Evolutionary conservation across 2,113 vertebrate genomes (phyloP).

Genomic region (Morone chrysops): DNA sequence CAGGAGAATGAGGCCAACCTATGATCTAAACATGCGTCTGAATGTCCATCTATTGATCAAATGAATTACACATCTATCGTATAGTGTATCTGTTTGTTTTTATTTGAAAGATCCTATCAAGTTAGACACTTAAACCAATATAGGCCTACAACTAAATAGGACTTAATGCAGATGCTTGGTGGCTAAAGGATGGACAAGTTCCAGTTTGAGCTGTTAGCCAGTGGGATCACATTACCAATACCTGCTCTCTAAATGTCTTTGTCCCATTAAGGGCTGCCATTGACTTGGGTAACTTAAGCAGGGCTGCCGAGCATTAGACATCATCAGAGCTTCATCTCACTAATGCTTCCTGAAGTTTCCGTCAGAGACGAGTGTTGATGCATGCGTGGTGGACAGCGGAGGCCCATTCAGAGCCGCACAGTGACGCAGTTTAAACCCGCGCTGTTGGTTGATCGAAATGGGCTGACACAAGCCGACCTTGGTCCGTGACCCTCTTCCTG

Average conservation of each 20-base stretch:
- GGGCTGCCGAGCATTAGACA: slow-evolving; percentile 56
- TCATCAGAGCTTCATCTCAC: slow-evolving; percentile 54
- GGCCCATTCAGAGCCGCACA: not conserved
- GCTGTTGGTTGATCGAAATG: not conserved
- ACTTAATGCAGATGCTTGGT: not conserved
- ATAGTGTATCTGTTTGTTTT: not conserved
- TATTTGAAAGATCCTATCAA: not conserved
- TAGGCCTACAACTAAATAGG: not conserved
- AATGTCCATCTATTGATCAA: not conserved
- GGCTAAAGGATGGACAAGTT: slow-evolving; percentile 23
- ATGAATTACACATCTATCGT: not conserved
- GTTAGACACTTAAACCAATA: not conserved
- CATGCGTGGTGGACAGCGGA: slow-evolving; percentile 7
- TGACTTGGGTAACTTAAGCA: slow-evolving; percentile 70
- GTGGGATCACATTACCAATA: slow-evolving; percentile 71
- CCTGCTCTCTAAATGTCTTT: slow-evolving; percentile 69
- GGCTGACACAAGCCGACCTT: not conserved
- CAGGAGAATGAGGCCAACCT: not conserved
- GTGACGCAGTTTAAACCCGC: not conserved
- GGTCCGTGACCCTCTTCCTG: not conserved
- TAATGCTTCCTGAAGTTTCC: slow-evolving; percentile 60
- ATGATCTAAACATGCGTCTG: not conserved
- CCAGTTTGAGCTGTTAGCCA: slow-evolving; percentile 22
- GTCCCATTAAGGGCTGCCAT: slow-evolving; percentile 64
- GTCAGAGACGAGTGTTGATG: slow-evolving; percentile 9